These are phyloP conservation scores for Hypotaenidia philippensis DNA, from an alignment of 2,797 vertebrate genomes.

Conservation along the genomic window DNA sequence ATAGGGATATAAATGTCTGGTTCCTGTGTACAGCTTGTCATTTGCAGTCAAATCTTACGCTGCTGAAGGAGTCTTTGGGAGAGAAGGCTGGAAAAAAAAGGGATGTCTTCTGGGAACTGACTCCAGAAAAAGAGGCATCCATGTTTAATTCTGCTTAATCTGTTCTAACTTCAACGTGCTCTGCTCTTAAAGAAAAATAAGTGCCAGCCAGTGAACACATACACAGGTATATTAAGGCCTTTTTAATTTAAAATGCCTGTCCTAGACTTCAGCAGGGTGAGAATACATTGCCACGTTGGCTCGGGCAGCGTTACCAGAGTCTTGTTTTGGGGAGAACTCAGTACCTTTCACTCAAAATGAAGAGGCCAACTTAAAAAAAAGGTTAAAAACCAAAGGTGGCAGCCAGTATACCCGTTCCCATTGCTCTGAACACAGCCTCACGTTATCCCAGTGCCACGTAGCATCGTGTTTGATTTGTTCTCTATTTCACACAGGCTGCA, in stretches of 20 bases:
- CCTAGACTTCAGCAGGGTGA: background rate
- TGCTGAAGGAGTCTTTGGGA: slow-evolving; percentile 20
- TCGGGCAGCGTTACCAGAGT: background rate
- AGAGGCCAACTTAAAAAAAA: background rate
- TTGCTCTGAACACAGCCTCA: background rate
- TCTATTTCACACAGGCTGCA: background rate
- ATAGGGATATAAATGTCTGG: slow-evolving; percentile 45
- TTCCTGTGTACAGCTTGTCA: slow-evolving; percentile 47
- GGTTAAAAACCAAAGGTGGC: background rate
- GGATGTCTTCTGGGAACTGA: background rate
- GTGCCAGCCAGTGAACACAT: accelerated
- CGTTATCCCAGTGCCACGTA: background rate
- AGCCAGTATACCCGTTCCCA: background rate
- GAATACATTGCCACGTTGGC: accelerated
- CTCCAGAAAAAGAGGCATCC: background rate
- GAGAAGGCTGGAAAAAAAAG: background rate
- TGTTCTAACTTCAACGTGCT: background rate
- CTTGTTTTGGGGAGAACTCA: background rate
- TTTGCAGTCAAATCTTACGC: slow-evolving; percentile 36
- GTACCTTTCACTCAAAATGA: background rate
- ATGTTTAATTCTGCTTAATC: slow-evolving; percentile 48
- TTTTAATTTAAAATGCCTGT: background rate
- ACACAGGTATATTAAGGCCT: background rate
- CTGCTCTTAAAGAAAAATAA: background rate
- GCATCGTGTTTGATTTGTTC: background rate